Evolutionary conservation across 2,888 invertebrate species (phyloP).

Genomic region (Ecliptopera silaceata): DNA sequence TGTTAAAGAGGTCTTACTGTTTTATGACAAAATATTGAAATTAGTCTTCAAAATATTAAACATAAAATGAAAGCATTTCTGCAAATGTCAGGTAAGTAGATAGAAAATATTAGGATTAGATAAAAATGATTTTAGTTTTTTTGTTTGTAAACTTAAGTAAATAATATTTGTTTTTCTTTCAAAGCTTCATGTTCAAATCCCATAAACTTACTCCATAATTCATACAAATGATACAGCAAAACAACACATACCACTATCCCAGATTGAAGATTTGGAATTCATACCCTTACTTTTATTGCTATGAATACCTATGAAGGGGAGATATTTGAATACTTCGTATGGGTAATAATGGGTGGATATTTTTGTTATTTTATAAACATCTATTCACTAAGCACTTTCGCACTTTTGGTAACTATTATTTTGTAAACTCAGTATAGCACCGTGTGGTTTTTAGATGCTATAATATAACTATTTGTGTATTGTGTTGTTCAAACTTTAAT

Average conservation of each 20-base stretch:
- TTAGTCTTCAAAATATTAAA: too few species aligned
- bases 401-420: too few species aligned
- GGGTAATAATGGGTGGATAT: slow-evolving; percentile 4
- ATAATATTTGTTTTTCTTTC: slow-evolving; percentile 9
- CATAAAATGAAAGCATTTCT: too few species aligned
- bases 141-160: background rate
- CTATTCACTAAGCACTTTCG: background rate
- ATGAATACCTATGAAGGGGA: slow-evolving; percentile 6
- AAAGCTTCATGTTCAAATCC: slow-evolving; percentile 11
- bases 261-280: slow-evolving; percentile 26
- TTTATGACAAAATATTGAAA: too few species aligned
- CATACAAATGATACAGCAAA: slow-evolving; percentile 21
- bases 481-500: too few species aligned
- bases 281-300: slow-evolving; percentile 20
- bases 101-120: too few species aligned
- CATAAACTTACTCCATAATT: slow-evolving; percentile 27
- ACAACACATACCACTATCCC: slow-evolving; percentile 29
- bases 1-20: too few species aligned
- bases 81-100: too few species aligned
- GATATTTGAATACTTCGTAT: slow-evolving; percentile 15
- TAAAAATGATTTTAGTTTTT: too few species aligned
- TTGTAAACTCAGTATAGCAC: too few species aligned
- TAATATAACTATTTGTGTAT: too few species aligned
- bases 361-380: background rate
- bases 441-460: too few species aligned